These are phyloP conservation scores for Pygoscelis adeliae DNA, from an alignment of 2,113 vertebrate genomes.

Conservation along the genomic window DNA sequence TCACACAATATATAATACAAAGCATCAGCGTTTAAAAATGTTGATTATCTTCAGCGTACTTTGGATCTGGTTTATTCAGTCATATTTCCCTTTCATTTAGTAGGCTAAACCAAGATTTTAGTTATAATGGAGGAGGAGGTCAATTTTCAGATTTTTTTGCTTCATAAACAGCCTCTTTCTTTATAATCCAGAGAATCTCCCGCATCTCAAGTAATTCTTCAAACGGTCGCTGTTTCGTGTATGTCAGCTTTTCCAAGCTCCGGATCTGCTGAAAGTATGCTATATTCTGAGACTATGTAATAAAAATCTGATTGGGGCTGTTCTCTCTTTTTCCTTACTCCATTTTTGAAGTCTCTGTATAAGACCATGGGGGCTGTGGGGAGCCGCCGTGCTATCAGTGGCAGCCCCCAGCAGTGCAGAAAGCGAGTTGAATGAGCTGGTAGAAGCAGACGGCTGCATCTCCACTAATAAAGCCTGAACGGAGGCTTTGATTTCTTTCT, in stretches of 20 bases:
- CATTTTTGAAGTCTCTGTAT: not conserved
- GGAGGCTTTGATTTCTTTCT: not conserved
- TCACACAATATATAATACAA: not conserved
- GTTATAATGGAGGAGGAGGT: not conserved
- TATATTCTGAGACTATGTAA: not conserved
- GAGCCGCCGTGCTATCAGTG: accelerated
- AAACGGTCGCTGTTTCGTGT: not conserved
- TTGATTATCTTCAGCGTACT: not conserved
- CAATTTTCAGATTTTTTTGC: not conserved
- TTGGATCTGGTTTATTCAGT: constrained; percentile 1
- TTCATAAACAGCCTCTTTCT: not conserved
- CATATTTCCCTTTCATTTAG: not conserved
- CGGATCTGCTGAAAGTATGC: not conserved
- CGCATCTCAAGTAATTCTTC: constrained; percentile 12
- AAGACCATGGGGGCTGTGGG: not conserved
- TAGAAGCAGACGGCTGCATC: not conserved
- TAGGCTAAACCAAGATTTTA: constrained; percentile 14
- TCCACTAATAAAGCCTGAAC: not conserved
- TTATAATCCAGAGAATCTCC: not conserved
- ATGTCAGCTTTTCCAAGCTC: not conserved
- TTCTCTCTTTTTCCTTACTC: not conserved
- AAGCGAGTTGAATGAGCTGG: accelerated
- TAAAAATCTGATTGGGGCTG: not conserved
- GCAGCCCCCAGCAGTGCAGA: not conserved
- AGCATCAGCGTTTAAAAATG: constrained; percentile 9